phyloP scores from a whole-genome alignment of 2,113 vertebrate species.

The Hippocampus comes region DNA sequence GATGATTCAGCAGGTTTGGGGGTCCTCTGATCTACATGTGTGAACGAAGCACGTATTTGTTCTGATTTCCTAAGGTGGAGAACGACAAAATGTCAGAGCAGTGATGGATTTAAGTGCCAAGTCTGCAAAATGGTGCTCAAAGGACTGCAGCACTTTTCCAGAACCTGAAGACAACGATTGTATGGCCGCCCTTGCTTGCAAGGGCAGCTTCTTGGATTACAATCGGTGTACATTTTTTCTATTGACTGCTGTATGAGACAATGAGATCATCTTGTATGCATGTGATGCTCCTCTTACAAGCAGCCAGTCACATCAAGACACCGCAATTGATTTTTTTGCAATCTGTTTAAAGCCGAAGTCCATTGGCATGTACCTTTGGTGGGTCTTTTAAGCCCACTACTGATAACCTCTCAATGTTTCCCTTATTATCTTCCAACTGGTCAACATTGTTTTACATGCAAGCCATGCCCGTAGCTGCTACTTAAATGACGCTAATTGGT shows the following conservation, averaged over 20 bases:
- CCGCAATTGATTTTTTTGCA: no score
- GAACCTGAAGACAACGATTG: slow-evolving; percentile 11
- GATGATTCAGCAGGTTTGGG: slow-evolving; percentile 47
- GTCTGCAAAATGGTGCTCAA: slow-evolving; percentile 37
- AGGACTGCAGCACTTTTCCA: slow-evolving; percentile 32
- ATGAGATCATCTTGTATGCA: background rate
- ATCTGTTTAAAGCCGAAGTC: no score
- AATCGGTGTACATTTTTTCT: background rate
- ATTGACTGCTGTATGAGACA: background rate
- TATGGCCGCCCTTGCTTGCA: slow-evolving; percentile 3
- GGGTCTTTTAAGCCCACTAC: no score
- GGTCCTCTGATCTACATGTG: slow-evolving; percentile 68
- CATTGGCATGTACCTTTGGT: no score
- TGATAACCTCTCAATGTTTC: no score
- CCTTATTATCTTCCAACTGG: no score
- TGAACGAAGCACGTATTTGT: slow-evolving; percentile 7
- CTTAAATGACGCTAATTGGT: background rate
- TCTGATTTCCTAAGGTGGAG: slow-evolving; percentile 43
- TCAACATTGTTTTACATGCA: no score
- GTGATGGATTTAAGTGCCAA: slow-evolving; percentile 29
- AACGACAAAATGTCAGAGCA: slow-evolving; percentile 58
- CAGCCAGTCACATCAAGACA: background rate
- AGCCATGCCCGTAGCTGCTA: background rate
- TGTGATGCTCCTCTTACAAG: background rate
- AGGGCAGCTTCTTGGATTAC: background rate